Evolutionary conservation across 2,797 vertebrate genomes (phyloP), one percentile per base, ranked within the genome.

Genomic region (Poecile montanus): DNA sequence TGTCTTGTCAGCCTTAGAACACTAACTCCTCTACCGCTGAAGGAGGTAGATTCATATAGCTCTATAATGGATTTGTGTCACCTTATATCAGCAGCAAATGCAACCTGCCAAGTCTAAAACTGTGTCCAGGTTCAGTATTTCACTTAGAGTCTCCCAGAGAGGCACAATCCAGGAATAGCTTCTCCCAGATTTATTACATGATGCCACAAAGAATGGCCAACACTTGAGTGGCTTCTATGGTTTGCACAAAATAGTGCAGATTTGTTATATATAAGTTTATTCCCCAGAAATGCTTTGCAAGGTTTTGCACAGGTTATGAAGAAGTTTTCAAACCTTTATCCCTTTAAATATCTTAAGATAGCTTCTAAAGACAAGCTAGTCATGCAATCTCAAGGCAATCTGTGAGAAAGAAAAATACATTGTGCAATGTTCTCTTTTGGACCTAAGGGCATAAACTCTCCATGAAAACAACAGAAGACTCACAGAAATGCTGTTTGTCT

Each of bases 31-130:
- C 56, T 57, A 9, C 48, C 76, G 21, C 9, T 81, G 54, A 89
- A 78, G 45, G 36, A 57, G 12, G 9, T 38, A 40, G 40, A 47
- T 20, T 38, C 7, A 6, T 29, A 54, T 2, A 89, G 26, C 26
- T n/a, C 36, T 66, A 1, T 84, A 91, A 91, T 90, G 89, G 87
- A 81, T 91, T 95, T 92, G 51, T 93, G 50, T 77, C 85, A 86
- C 63, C 63, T 86, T 63, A 23, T 23, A 73, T 54, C 65, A 84
- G 56, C 54, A 91, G 40, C 12, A 1, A 89, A 91, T 86, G 18
- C 53, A 85, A 82, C 26, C n/a, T 62, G 42, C 68, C 58, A 65
- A 71, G 22, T 38, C 58, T 92, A 58, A 95, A 89, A 87, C 15
- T 48, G 48, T 34, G 44, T 68, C 50, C 38, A 82, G 56, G 29